phyloP scores from a whole-genome alignment of 2,888 invertebrate genomes.

The Pheosia gnoma region DNA sequence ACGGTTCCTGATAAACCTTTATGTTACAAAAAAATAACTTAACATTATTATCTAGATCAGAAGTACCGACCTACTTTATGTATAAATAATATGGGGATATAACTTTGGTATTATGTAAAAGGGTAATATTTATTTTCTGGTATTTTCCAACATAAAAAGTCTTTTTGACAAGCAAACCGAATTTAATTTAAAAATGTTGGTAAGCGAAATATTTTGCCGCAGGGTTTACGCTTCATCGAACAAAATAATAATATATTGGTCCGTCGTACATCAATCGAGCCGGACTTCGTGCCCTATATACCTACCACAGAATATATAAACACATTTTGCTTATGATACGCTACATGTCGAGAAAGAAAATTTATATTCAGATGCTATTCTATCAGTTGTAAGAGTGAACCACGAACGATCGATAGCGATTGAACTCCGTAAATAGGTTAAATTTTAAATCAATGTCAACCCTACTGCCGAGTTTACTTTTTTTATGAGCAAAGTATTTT shows the following conservation, averaged over 20 bases:
- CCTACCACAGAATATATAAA: slow-evolving; percentile 20
- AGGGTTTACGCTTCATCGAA: slow-evolving; percentile 56
- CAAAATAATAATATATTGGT: slow-evolving; percentile 67
- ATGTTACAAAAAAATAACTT: too few species aligned
- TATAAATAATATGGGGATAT: too few species aligned
- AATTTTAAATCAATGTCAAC: slow-evolving; percentile 18
- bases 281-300: slow-evolving; percentile 37
- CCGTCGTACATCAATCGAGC: slow-evolving; percentile 37
- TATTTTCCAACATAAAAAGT: slow-evolving; percentile 43
- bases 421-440: slow-evolving; percentile 1
- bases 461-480: slow-evolving; percentile 17
- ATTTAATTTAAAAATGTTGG: slow-evolving; percentile 66
- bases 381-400: not conserved
- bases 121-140: slow-evolving; percentile 15
- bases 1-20: not conserved
- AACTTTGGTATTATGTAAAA: too few species aligned
- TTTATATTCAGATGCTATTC: not conserved
- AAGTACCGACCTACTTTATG: too few species aligned
- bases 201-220: slow-evolving; percentile 55
- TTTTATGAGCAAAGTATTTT: slow-evolving; percentile 24
- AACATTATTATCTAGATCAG: too few species aligned
- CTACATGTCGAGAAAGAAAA: slow-evolving; percentile 5
- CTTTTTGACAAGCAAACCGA: slow-evolving; percentile 54
- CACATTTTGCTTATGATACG: slow-evolving; percentile 28
- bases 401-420: not conserved